Base-by-base conservation (phyloP, 2,797 vertebrate genomes). In the Sebastes steindachneri region DNA sequence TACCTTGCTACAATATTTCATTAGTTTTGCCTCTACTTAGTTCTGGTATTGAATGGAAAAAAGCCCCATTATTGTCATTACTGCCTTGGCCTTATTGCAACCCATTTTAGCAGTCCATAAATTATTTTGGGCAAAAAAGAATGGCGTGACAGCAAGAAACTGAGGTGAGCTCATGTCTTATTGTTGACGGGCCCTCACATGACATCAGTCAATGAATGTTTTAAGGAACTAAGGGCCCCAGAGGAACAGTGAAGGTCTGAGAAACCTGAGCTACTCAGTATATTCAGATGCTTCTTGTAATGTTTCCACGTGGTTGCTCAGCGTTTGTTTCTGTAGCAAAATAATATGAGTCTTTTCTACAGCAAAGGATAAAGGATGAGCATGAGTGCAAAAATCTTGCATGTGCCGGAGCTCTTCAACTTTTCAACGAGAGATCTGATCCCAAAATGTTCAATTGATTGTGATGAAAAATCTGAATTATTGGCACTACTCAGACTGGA, bases 181-280 rank as follows among this genome's bases (percentile, higher is more conserved):
- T 53, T 73, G 73, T 55, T 79, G 31, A 2, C 4, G 2, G 63
- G 31, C 1, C 21, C 4, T n/a, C 12, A 65, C 19, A 70, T 29
- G 64, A 64, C 78, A 79, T 77, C 23, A 48, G 15, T 54, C 45
- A 68, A 28, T 74, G 14, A 85, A 77, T 71, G 65, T 85, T 89
- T 75, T 54, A 88, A 68, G 10, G 29, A 48, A 54, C 10, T 3
- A 57, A 57, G 41, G 41, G 51, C 60, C 55, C 37, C 2, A 48
- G 29, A 33, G 48, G 41, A 77, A 45, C 4, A 68, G 15, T 51
- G 64, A 48, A 29, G 9, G 7, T 31, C 37, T 62, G 5, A 37
- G 14, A 64, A 67, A 68, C 10, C 29, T 6, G n/a, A 69, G 28
- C 19, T 33, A 55, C 67, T 64, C 12, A 25, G 21, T 15, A 9